Conservation (phyloP, 2,113 vertebrate genomes). For the Embiotoca jacksoni region DNA sequence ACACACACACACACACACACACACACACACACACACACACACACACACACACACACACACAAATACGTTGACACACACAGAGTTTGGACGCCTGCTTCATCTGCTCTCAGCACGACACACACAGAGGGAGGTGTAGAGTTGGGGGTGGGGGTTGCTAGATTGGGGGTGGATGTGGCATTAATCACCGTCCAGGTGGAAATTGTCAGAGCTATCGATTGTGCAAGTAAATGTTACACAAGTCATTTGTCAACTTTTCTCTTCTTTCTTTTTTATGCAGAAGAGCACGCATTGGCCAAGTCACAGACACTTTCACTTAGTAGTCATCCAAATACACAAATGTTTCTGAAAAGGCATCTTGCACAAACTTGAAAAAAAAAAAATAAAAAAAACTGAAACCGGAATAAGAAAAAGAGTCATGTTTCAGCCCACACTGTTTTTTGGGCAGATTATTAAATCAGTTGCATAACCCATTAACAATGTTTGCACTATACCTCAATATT, state of each 20-base stretch:
- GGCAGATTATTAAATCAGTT: slow-evolving; percentile 20
- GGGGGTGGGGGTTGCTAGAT: slow-evolving; percentile 72
- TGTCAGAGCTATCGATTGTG: slow-evolving; percentile 94
- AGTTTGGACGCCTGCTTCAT: slow-evolving; percentile 75
- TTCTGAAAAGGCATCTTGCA: background rate
- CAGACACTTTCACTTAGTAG: background rate
- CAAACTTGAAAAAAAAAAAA: background rate
- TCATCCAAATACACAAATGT: background rate
- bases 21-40: slow-evolving; percentile 14
- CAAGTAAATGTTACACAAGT: slow-evolving; percentile 96
- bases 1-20: slow-evolving; percentile 27
- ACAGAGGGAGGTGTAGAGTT: slow-evolving; percentile 67
- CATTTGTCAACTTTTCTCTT: slow-evolving; percentile 90
- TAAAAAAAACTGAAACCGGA: background rate
- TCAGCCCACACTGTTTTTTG: background rate
- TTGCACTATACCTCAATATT: slow-evolving; percentile 52
- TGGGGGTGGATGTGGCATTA: slow-evolving; percentile 87
- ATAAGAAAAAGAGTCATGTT: background rate
- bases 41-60: too few relatives aligned
- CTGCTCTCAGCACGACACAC: slow-evolving; percentile 77
- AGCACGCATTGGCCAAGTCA: slow-evolving; percentile 82
- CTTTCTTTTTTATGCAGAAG: slow-evolving; percentile 70
- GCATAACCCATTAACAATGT: slow-evolving; percentile 37
- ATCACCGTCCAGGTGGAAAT: slow-evolving; percentile 94
- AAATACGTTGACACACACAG: slow-evolving; percentile 12